A percentile compares a stretch with the other conserved stretches of the same genome.
These are phyloP conservation scores for Catocala fraxini DNA, from an alignment of 2,888 invertebrate species.

Conservation along the genomic window DNA sequence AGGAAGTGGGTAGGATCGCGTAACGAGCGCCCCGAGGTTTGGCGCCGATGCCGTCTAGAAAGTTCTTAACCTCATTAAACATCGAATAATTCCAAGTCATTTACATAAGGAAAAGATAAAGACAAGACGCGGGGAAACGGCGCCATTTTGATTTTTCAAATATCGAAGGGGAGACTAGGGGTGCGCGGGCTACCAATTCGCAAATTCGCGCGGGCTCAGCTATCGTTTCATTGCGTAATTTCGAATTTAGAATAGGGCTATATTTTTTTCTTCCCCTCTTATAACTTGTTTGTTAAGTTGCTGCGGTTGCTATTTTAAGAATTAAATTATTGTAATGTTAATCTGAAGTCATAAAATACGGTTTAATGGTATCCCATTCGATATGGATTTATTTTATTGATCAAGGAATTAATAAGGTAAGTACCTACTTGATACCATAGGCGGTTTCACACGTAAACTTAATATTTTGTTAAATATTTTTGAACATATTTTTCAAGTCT, in stretches of 20 bases:
- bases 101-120: constrained; percentile 87
- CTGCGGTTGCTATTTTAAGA: constrained; percentile 54
- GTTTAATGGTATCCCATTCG: constrained; percentile 39
- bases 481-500: too few relatives aligned
- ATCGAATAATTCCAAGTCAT: constrained; percentile 73
- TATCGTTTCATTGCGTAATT: constrained; percentile 80
- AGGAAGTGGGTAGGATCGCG: constrained; percentile 56
- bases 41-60: constrained; percentile 73
- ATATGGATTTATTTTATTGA: constrained; percentile 29
- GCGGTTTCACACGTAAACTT: too few relatives aligned
- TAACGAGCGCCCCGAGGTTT: constrained; percentile 64
- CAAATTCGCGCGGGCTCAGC: constrained; percentile 79
- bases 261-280: constrained; percentile 57
- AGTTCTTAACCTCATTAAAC: constrained; percentile 83
- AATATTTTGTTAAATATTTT: too few relatives aligned
- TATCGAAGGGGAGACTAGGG: constrained; percentile 77
- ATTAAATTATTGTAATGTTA: constrained; percentile 50
- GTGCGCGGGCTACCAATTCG: constrained; percentile 70
- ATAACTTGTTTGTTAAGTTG: constrained; percentile 55
- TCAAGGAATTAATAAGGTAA: not conserved
- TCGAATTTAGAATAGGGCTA: constrained; percentile 65
- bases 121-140: constrained; percentile 75
- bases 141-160: constrained; percentile 82
- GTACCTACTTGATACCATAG: too few relatives aligned
- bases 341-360: constrained; percentile 41